These are phyloP conservation scores for Bellardia bayeri DNA, from an alignment of 2,888 invertebrate genomes.

Conservation along the genomic window DNA sequence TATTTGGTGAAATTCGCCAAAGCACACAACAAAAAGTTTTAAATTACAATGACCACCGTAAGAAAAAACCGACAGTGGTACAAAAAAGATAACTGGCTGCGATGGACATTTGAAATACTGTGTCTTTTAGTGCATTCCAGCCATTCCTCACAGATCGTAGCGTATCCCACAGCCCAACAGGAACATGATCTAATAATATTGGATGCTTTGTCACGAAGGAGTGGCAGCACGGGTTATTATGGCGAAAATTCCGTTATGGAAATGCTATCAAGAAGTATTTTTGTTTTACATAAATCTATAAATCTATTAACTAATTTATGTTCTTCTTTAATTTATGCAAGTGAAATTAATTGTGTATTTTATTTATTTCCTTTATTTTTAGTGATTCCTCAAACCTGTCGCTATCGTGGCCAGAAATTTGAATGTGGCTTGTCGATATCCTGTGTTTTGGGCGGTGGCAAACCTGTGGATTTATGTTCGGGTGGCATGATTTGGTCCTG, in stretches of 20 bases:
- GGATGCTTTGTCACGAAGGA: constrained; percentile 89
- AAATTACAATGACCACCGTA: constrained; percentile 49
- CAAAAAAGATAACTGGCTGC: constrained; percentile 79
- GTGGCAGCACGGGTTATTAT: constrained; percentile 83
- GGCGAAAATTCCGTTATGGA: constrained; percentile 91
- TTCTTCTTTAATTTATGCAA: not conserved
- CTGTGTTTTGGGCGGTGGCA: constrained; percentile 94
- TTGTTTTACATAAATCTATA: too few relatives aligned
- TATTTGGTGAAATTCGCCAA: not conserved
- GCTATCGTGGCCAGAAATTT: constrained; percentile 93
- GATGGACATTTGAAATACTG: constrained; percentile 68
- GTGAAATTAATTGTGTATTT: not conserved
- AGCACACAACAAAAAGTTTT: not conserved
- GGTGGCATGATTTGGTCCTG: constrained; percentile 98
- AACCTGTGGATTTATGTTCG: constrained; percentile 94
- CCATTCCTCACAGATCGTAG: constrained; percentile 67
- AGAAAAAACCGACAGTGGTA: constrained; percentile 73
- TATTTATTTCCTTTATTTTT: constrained; percentile 83
- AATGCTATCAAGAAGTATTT: constrained; percentile 92
- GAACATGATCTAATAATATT: constrained; percentile 91
- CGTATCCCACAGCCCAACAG: constrained; percentile 85
- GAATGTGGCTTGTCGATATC: constrained; percentile 96
- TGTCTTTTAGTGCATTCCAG: constrained; percentile 57
- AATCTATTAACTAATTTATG: too few relatives aligned
- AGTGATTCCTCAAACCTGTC: constrained; percentile 95